A percentile compares a stretch with the other conserved stretches of the same genome.
phyloP scores from a whole-genome alignment of 2,113 vertebrate species.

The Puffinus mauretanicus region DNA sequence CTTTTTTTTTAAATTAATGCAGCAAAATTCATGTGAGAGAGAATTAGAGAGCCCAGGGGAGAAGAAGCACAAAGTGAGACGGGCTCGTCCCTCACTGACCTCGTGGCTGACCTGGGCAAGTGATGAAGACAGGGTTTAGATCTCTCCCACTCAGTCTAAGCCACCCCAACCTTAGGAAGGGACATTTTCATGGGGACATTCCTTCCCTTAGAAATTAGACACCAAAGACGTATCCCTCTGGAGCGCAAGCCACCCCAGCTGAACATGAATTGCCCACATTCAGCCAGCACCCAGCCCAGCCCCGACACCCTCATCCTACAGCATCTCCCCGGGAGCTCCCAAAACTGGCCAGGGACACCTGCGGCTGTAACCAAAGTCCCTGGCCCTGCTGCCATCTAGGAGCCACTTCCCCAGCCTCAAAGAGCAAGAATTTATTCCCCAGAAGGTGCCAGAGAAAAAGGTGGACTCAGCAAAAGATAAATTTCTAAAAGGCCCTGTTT shows the following conservation, averaged over 20 bases:
- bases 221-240: rapidly evolving
- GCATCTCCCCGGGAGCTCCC: not conserved
- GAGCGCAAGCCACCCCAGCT: not conserved
- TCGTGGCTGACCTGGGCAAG: not conserved
- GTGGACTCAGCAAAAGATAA: slow-evolving; percentile 53
- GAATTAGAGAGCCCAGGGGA: not conserved
- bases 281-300: not conserved
- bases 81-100: not conserved
- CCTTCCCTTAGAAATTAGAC: not conserved
- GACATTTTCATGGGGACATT: not conserved
- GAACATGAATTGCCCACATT: not conserved
- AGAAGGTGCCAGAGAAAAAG: slow-evolving; percentile 28
- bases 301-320: rapidly evolving
- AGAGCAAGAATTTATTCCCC: slow-evolving; percentile 29
- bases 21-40: not conserved
- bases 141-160: not conserved
- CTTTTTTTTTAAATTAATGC: not conserved
- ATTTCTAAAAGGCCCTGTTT: slow-evolving; percentile 42
- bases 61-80: not conserved
- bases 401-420: not conserved
- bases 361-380: not conserved
- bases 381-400: not conserved
- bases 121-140: not conserved
- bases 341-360: not conserved
- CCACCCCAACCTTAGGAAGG: not conserved